Base-by-base conservation (phyloP, 2,797 vertebrate species). In the Thunnus albacares region DNA sequence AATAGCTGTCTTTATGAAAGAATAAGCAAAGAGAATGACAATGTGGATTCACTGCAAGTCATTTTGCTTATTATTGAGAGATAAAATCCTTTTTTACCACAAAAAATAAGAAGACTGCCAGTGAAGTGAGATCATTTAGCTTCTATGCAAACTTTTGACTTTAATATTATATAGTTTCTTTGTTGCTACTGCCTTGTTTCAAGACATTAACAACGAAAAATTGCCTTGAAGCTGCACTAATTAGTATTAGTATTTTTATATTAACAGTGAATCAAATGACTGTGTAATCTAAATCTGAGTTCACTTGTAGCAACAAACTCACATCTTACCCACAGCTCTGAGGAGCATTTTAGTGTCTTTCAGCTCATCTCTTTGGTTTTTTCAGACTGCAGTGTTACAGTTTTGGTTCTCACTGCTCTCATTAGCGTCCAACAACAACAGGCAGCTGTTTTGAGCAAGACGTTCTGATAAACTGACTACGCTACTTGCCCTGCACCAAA, bases 1-100 rank as follows among this genome's bases (percentile, higher is more conserved):
- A 80, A 43, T 26, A 56, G 49, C 1, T 41, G 64, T 12, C 49
- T 55, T 33, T 52, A n/a, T 56, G 63, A 53, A 41, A 62, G n/a
- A 68, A 56, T 51, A 57, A 35, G 35, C 14, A 59, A 49, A 35
- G 35, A 55, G 30, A 41, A 71, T 15, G 22, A 3, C 6, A 22
- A 5, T 7, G n/a, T 65, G 22, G 24, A 45, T 61, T 62, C 20
- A 35, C 12, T 43, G 41, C 10, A 6, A 45, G 5, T 38, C 12
- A 70, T 49, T 59, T 74, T 22, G 20, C n/a, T 62, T 10, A 60
- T 53, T 61, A 26, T 11, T 64, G 52, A 52, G 47, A 24, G 26
- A 17, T 10, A 9, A 67, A 72, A 56, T 47, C 55, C 3, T 28
- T 28, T 55, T 55, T 33, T 22, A 13, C n/a, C 10, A 24, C 35